A percentile compares a stretch with the other conserved stretches of the same genome.
Evolutionary conservation across 2,113 vertebrate species (phyloP).

Genomic region (Labeo rohita): DNA sequence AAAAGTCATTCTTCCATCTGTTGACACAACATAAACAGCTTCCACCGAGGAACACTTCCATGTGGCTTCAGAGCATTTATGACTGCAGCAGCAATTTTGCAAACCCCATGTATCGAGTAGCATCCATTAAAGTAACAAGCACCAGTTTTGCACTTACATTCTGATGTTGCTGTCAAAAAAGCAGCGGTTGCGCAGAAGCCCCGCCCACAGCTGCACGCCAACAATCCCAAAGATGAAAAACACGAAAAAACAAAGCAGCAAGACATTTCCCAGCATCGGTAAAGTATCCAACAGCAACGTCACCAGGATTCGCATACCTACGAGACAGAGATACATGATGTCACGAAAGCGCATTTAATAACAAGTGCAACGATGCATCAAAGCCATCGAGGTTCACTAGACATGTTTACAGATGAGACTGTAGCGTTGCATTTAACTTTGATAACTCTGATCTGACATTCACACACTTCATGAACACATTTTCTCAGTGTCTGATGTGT

Average conservation of each 20-base stretch:
- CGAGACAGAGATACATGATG: not conserved
- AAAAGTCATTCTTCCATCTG: not conserved
- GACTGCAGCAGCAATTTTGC: not conserved
- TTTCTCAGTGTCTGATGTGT: not conserved
- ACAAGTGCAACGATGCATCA: not conserved
- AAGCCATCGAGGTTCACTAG: slow-evolving; percentile 18
- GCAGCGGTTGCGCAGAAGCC: slow-evolving; percentile 55
- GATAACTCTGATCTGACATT: slow-evolving; percentile 3
- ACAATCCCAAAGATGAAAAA: slow-evolving; percentile 58
- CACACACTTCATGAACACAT: not conserved
- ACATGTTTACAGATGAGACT: not conserved
- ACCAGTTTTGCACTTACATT: slow-evolving; percentile 8
- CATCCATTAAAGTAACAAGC: not conserved
- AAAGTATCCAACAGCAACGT: slow-evolving; percentile 56
- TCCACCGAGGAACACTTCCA: not conserved
- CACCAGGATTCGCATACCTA: slow-evolving; percentile 59
- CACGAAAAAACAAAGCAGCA: slow-evolving; percentile 57
- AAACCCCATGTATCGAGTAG: not conserved
- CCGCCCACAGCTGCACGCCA: slow-evolving; percentile 57
- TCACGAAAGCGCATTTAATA: not conserved
- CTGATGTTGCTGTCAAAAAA: slow-evolving; percentile 43
- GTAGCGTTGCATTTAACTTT: not conserved
- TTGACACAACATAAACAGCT: slow-evolving; percentile 13
- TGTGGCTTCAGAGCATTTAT: not conserved
- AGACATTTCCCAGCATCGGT: slow-evolving; percentile 58